Conservation (phyloP, 53 echinoderm and acorn worm species). For the Arbacia lixula region DNA sequence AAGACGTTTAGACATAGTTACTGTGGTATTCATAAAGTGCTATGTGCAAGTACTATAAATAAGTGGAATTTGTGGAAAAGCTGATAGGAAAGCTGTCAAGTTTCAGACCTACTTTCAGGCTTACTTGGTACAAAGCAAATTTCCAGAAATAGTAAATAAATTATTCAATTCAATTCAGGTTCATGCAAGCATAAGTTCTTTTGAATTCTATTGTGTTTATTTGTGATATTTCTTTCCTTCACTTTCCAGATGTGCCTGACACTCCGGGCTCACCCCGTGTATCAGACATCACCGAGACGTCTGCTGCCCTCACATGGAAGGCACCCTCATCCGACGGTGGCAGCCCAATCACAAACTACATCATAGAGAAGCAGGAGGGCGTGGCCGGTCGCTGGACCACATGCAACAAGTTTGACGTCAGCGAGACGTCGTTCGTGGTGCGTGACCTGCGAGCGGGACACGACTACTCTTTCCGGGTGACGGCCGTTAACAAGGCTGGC, state of each 20-base stretch:
- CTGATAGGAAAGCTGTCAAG: too few relatives aligned
- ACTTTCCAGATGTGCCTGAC: slow-evolving; percentile 75
- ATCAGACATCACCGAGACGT: slow-evolving; percentile 75
- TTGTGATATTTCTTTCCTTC: neutral
- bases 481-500: slow-evolving; percentile 90
- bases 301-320: slow-evolving; percentile 78
- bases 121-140: too few relatives aligned
- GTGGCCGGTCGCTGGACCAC: slow-evolving; percentile 81
- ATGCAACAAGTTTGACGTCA: slow-evolving; percentile 69
- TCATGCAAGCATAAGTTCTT: too few relatives aligned
- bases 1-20: too few relatives aligned
- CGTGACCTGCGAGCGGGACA: slow-evolving; percentile 80
- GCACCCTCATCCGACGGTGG: slow-evolving; percentile 82
- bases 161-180: too few relatives aligned
- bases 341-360: slow-evolving; percentile 78
- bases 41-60: too few relatives aligned
- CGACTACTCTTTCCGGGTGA: slow-evolving; percentile 86
- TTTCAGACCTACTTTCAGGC: too few relatives aligned
- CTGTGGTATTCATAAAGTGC: too few relatives aligned
- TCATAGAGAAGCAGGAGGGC: slow-evolving; percentile 72
- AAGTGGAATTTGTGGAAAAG: too few relatives aligned
- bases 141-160: too few relatives aligned
- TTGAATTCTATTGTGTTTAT: too few relatives aligned
- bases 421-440: slow-evolving; percentile 75
- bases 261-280: slow-evolving; percentile 79